Evolutionary conservation across 2,113 vertebrate species (phyloP).

Genomic region (Formicarius rufipectus): DNA sequence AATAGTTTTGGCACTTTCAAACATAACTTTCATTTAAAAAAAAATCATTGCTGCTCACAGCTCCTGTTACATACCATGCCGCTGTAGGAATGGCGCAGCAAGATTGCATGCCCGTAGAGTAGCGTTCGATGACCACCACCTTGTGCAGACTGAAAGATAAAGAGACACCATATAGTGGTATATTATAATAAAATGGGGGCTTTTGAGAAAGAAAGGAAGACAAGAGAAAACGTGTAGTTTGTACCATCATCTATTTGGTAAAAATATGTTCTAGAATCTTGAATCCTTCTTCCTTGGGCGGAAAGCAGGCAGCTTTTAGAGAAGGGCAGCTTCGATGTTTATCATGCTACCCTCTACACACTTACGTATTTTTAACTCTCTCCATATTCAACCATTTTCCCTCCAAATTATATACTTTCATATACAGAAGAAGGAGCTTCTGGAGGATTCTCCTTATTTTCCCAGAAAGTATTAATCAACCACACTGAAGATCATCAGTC

Average conservation of each 20-base stretch:
- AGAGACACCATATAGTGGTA: background rate
- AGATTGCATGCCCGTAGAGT: conserved; percentile 90
- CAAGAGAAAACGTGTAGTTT: background rate
- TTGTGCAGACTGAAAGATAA: conserved; percentile 82
- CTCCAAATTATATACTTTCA: background rate
- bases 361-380: background rate
- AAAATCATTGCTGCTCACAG: background rate
- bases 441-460: background rate
- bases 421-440: background rate
- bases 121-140: conserved; percentile 92
- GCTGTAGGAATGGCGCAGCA: conserved; percentile 94
- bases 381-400: background rate
- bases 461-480: background rate
- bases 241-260: background rate
- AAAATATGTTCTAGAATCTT: background rate
- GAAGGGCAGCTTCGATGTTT: background rate
- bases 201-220: background rate
- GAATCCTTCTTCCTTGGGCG: background rate
- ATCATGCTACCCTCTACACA: background rate
- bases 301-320: background rate
- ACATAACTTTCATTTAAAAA: background rate
- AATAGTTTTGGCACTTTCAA: background rate
- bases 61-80: conserved; percentile 84
- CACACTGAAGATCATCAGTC: background rate
- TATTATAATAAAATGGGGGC: background rate